Conservation (phyloP, 2,113 vertebrate genomes). For the Upupa epops region DNA sequence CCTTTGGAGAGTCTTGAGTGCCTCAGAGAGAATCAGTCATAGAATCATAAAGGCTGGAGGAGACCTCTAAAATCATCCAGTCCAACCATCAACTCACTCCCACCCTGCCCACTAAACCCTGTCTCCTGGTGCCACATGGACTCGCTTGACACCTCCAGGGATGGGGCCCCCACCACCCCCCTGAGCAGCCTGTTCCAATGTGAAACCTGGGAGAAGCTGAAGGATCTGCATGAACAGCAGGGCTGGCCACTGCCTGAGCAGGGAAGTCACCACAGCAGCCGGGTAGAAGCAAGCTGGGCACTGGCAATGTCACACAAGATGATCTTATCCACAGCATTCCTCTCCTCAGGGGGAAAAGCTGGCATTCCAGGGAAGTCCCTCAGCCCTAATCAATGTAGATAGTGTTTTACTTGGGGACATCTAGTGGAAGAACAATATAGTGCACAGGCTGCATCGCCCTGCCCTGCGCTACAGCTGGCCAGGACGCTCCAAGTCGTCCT, state of each 20-base stretch:
- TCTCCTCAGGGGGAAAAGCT: neutral
- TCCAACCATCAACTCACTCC: no score
- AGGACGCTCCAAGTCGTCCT: neutral
- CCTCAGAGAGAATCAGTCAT: neutral
- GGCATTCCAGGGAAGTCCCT: neutral
- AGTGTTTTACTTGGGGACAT: slow-evolving; percentile 47
- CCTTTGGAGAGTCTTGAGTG: neutral
- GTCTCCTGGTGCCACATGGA: no score
- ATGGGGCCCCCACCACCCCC: no score
- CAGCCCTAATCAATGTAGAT: neutral
- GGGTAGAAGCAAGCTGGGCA: neutral
- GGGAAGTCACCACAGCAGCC: neutral
- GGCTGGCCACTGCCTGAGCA: neutral
- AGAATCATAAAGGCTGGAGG: no score
- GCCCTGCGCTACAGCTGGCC: neutral
- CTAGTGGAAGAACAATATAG: slow-evolving; percentile 47
- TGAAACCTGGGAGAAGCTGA: neutral
- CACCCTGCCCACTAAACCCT: no score
- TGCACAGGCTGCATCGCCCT: neutral
- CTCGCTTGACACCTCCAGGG: no score
- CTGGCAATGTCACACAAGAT: neutral
- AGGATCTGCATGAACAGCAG: neutral
- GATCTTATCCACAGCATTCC: neutral
- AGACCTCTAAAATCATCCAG: no score
- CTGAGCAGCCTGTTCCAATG: no score